Percentiles rank a stretch among this genome's conserved stretches.
These are phyloP conservation scores for Condylostylus longicornis DNA, from an alignment of 1,140 invertebrate genomes.

Conservation along the genomic window DNA sequence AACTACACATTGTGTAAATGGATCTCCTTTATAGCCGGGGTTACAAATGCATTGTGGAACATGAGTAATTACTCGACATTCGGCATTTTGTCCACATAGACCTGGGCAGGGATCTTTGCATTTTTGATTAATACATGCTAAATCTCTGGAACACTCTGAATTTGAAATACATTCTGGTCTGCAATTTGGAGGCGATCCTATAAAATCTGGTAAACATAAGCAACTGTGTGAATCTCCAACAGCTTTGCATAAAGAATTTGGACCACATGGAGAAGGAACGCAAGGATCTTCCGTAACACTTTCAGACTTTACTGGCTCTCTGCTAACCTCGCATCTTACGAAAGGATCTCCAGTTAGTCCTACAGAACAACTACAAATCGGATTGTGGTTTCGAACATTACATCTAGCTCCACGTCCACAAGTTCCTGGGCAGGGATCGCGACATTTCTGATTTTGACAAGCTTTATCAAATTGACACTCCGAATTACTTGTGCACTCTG, in stretches of 20 bases:
- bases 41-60: constrained; percentile 57
- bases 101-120: constrained; percentile 66
- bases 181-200: constrained; percentile 50
- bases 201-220: constrained; percentile 53
- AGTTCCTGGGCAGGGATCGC: constrained; percentile 52
- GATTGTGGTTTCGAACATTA: constrained; percentile 63
- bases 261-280: constrained; percentile 49
- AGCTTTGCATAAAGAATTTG: constrained; percentile 54
- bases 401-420: constrained; percentile 65
- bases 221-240: constrained; percentile 55
- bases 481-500: constrained; percentile 66
- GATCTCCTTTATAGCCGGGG: constrained; percentile 44
- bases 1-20: constrained; percentile 42
- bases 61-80: constrained; percentile 59
- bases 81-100: constrained; percentile 58
- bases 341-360: constrained; percentile 72
- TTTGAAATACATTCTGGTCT: constrained; percentile 54
- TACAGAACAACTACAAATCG: constrained; percentile 60
- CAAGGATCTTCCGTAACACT: constrained; percentile 51
- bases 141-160: constrained; percentile 52
- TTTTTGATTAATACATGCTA: constrained; percentile 64
- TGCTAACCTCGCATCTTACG: constrained; percentile 43
- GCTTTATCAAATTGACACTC: constrained; percentile 64
- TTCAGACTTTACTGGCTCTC: constrained; percentile 37
- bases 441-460: constrained; percentile 60